Conservation (phyloP, 2,888 invertebrate species). For the Acanthopleura granulata region DNA sequence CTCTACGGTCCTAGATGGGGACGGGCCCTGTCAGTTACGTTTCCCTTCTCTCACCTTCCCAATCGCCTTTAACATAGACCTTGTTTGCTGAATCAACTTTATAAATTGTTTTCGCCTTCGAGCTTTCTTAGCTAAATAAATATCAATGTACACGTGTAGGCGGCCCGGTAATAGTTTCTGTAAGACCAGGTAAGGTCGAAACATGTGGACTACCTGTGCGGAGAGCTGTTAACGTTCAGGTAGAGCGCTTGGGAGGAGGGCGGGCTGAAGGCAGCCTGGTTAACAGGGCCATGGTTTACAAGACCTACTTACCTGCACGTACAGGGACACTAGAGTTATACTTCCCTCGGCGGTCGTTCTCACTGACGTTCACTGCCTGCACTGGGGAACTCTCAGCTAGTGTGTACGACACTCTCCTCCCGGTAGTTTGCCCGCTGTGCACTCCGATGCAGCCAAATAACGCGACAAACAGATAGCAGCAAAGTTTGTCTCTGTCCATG, state of each 20-base stretch:
- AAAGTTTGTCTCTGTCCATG: constrained; percentile 16
- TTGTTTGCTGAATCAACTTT: constrained; percentile 5
- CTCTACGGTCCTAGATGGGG: no score
- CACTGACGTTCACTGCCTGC: not conserved
- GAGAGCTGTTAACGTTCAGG: not conserved
- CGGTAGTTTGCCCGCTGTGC: not conserved
- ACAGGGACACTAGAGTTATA: not conserved
- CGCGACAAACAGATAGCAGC: constrained; percentile 1
- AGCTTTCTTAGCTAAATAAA: not conserved
- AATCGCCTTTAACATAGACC: not conserved
- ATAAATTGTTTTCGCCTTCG: not conserved
- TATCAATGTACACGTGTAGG: not conserved
- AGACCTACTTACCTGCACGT: constrained; percentile 2
- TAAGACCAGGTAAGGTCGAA: not conserved
- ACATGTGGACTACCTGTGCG: not conserved
- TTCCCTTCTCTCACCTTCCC: not conserved
- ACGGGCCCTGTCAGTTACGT: not conserved
- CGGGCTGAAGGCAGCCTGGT: no score
- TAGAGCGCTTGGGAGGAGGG: not conserved
- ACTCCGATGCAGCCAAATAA: constrained; percentile 12
- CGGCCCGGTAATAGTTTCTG: not conserved
- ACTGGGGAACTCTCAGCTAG: not conserved
- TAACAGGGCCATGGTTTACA: no score
- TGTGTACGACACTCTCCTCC: not conserved
- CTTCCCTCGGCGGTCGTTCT: no score